Evolutionary conservation across 1,140 invertebrate species (phyloP).

Genomic region (Drosophila sturtevanti): DNA sequence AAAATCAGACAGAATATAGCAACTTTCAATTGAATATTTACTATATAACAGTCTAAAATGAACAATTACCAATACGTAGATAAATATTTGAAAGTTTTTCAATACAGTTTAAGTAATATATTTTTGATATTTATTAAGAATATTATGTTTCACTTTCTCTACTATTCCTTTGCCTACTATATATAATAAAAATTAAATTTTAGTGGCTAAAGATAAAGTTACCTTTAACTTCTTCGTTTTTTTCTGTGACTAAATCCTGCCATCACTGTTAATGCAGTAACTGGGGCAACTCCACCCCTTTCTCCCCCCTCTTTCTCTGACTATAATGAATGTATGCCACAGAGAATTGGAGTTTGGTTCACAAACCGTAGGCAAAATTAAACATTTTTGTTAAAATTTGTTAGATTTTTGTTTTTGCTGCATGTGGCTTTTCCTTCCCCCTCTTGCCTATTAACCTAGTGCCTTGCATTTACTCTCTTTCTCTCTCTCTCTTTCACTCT

Average conservation of each 20-base stretch:
- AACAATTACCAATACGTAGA: too few species aligned
- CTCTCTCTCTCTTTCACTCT: background rate
- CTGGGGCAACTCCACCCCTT: background rate
- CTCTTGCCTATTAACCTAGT: background rate
- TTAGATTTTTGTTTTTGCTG: background rate
- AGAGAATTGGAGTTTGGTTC: background rate
- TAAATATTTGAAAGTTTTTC: too few species aligned
- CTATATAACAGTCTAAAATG: too few species aligned
- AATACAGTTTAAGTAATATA: too few species aligned
- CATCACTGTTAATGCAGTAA: background rate
- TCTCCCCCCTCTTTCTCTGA: background rate
- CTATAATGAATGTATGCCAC: background rate
- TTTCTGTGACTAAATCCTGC: background rate
- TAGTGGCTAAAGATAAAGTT: too few species aligned
- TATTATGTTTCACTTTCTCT: too few species aligned
- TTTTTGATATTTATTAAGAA: too few species aligned
- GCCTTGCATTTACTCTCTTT: constrained; percentile 7
- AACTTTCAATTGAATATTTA: too few species aligned
- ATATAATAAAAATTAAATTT: too few species aligned
- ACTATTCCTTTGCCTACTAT: too few species aligned
- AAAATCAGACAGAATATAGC: too few species aligned
- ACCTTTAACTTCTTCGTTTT: too few species aligned
- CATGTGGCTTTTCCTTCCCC: background rate
- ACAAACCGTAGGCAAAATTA: background rate
- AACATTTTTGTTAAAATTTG: background rate